Evolutionary conservation across 2,888 invertebrate species (phyloP), one percentile per base, ranked within the genome.

Genomic region (Cordilura impudica): DNA sequence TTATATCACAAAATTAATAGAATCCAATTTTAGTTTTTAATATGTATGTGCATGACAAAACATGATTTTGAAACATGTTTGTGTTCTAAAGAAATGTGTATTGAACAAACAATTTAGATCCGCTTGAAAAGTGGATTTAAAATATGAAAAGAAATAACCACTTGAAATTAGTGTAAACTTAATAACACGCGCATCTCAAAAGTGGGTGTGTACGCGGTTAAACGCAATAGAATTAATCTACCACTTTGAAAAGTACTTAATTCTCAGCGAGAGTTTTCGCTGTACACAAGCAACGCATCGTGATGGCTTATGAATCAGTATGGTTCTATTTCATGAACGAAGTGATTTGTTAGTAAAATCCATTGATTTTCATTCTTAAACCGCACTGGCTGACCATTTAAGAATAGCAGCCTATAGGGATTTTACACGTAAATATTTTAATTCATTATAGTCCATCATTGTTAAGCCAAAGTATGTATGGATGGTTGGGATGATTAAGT

Each of bases 161-260:
- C 66, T 71, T 66, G 18, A 66, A 67, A 60, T 21, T 51, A 4
- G 45, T 49, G 14, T 26, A 56, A 56, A 54, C 10, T 72, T 31
- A 53, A 12, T 45, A 66, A 23, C 14, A 23, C n/a, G 16, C 53
- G 19, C 7, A 21, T 35, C 39, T 23, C 8, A 12, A 56, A 67
- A 60, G 73, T 79, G 79, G 79, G 79, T 74, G 77, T 71, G 81
- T 71, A 61, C 74, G 80, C 66, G 76, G 47, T 82, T 86, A 75
- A 81, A 83, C 83, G 54, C 65, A 80, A 60, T 31, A 10, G 14
- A 47, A 54, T 66, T 70, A 70, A 70, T 66, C 43, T 31, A 4
- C 31, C 61, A 78, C 51, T 66, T 21, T n/a, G n/a, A n/a, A n/a
- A 18, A 69, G 60, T 21, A 3, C 14, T 53, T 2, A 54, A 58